These are phyloP conservation scores for Drosophila asahinai DNA, from an alignment of 1,140 invertebrate species.

Conservation along the genomic window DNA sequence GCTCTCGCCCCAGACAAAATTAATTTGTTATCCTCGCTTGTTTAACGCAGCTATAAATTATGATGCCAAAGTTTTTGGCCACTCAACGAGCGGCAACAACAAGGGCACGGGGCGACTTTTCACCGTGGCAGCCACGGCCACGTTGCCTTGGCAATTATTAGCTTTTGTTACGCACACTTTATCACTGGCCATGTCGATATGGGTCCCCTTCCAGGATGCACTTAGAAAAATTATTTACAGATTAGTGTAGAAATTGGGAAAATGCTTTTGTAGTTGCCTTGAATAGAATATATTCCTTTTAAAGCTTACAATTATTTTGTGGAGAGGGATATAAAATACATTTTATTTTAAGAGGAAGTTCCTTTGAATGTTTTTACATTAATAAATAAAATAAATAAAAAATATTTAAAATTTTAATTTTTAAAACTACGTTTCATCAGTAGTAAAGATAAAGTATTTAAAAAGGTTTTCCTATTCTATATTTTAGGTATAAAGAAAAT, in stretches of 20 bases:
- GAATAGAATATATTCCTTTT: neutral
- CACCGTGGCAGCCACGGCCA: constrained; percentile 64
- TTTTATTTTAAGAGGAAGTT: no score
- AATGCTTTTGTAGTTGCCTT: neutral
- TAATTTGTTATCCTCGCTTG: constrained; percentile 84
- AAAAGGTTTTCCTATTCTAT: no score
- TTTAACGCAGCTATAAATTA: constrained; percentile 84
- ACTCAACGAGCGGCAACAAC: constrained; percentile 72
- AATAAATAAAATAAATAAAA: no score
- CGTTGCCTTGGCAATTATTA: constrained; percentile 80
- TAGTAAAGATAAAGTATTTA: no score
- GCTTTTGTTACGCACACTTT: constrained; percentile 83
- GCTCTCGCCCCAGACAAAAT: constrained; percentile 72
- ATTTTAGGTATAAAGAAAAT: no score
- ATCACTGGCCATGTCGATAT: constrained; percentile 79
- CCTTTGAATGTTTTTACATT: no score
- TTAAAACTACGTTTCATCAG: no score
- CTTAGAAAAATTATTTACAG: neutral
- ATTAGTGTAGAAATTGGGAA: neutral
- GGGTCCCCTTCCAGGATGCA: constrained; percentile 6
- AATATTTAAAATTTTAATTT: no score
- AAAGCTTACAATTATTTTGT: neutral
- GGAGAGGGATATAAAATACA: no score
- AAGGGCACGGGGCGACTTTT: constrained; percentile 52
- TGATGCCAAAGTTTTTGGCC: constrained; percentile 81